Evolutionary conservation across 2,888 invertebrate genomes (phyloP), one percentile per base, ranked within the genome.

Genomic region (Chorisops tibialis): DNA sequence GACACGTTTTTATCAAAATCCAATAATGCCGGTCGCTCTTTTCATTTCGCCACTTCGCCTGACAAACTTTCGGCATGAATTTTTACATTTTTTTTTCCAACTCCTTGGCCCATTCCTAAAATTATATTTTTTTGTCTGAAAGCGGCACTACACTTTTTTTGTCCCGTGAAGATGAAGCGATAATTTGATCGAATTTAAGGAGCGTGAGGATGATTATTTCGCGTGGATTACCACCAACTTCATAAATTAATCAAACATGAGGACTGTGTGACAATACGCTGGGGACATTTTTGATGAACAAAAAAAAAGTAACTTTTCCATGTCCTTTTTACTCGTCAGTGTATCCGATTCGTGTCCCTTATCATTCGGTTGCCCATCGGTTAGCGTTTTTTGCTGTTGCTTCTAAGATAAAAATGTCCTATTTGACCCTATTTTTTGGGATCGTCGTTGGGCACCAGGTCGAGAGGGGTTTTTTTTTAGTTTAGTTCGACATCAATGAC

Each of bases 321-420:
- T 7, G 43, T 43, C 43, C 43, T 14, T 43, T 43, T 50, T 50
- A n/a, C 22, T 18, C 11, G 14, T 43, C 45, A 22, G 43, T 43
- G 43, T 56, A 43, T 21, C 43, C 16, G 45, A 43, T 56, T 43
- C 56, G 30, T 56, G 56, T 56, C 56, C 56, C 56, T 56, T 43
- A 56, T 56, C 56, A 45, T 56, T 56, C 30, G 9, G 43, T 45
- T 43, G 43, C 43, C 56, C 12, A 43, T 56, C n/a, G 45, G 18
- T 35, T 30, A 30, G 39, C 41, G 30, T 19, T 56, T 54, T 54
- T 45, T 56, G 12, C 47, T 19, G 45, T 43, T 43, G 16, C 30
- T 24, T 18, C 45, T 24, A 30, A 12, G 18, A 45, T 43, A 45
- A 30, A 56, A 56, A 56, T 56, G 45, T 56, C 30, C 16, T 16